These are phyloP conservation scores for Phalangium opilio DNA, from an alignment of 2,888 invertebrate species.

Conservation along the genomic window DNA sequence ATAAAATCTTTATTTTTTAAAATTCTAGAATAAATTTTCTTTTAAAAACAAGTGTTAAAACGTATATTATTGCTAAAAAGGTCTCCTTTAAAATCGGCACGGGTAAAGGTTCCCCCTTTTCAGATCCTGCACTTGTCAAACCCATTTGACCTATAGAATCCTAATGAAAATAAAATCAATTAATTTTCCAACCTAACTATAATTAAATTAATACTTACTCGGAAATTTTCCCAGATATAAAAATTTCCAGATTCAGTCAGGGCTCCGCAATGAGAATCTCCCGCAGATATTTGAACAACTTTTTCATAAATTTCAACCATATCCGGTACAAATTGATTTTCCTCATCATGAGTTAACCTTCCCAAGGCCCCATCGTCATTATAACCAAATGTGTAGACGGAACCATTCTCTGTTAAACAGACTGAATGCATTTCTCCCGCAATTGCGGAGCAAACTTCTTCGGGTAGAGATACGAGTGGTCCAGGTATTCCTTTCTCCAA, in stretches of 20 bases:
- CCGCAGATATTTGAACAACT: constrained; percentile 61
- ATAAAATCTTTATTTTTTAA: no score
- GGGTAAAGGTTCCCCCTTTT: constrained; percentile 31
- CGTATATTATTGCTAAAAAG: no score
- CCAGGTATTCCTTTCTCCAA: constrained; percentile 51
- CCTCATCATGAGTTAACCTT: constrained; percentile 54
- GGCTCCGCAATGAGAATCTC: constrained; percentile 85
- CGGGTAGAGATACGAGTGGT: constrained; percentile 31
- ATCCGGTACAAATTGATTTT: constrained; percentile 50
- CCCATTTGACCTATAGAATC: constrained; percentile 89
- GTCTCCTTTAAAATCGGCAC: constrained; percentile 40
- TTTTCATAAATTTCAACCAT: constrained; percentile 39
- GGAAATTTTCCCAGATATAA: constrained; percentile 87
- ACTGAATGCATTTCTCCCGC: constrained; percentile 97
- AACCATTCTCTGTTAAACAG: constrained; percentile 46
- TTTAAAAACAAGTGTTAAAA: no score
- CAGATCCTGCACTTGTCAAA: constrained; percentile 44
- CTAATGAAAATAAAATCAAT: constrained; percentile 31
- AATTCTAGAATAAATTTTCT: no score
- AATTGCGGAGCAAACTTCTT: constrained; percentile 29
- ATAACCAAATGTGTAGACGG: constrained; percentile 81
- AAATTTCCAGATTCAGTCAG: constrained; percentile 70
- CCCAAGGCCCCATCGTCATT: constrained; percentile 96
- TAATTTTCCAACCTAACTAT: not conserved
- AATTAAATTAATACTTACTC: constrained; percentile 39